Base-by-base conservation (phyloP, 2,797 vertebrate species). In the Enteromius thamalakanensis region DNA sequence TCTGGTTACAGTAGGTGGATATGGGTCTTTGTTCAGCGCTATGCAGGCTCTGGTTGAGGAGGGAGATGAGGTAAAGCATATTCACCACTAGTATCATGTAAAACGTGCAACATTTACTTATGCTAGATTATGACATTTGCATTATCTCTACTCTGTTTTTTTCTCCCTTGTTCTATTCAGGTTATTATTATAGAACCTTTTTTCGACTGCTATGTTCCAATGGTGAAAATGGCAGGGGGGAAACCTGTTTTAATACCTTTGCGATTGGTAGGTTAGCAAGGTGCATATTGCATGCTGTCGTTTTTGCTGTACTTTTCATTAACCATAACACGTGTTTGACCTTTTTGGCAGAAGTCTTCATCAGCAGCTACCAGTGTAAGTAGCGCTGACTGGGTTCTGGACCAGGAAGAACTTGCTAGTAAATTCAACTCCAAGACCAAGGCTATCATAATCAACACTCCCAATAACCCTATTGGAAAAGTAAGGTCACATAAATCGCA, bases 111-210 rank as follows among this genome's bases (percentile, higher is more conserved):
- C n/a, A 11, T 49, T 17, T 21, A 11, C 68, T 58, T 80, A 10
- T 10, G 53, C 19, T 62, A 29, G 23, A 7, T 53, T 64, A 78
- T 19, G 10, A 71, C 3, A 64, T n/a, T 32, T n/a, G 3, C 19
- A 40, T 32, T 32, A 12, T 7, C 15, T 65, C 8, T 15, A 8
- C 17, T 34, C 21, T 3, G 10, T 12, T 67, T 19, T 80, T 26
- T 60, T 55, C 19, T 58, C 40, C n/a, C 49, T 80, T 15, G 82
- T 9, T 84, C 72, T 86, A 23, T 92, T 74, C 86, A 99, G 98
- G 96, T 99, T 75, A 96, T 99, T 91, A 96, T 99, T 80, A 96
- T 98, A 62, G 97, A 98, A 79, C 98, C 98, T 15, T 99, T 96
- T 92, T 99, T 94, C 81, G 97, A 99, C 81, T 99, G 97, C 88